Evolutionary conservation across 2,797 vertebrate genomes (phyloP).

Genomic region (Leuciscus waleckii): DNA sequence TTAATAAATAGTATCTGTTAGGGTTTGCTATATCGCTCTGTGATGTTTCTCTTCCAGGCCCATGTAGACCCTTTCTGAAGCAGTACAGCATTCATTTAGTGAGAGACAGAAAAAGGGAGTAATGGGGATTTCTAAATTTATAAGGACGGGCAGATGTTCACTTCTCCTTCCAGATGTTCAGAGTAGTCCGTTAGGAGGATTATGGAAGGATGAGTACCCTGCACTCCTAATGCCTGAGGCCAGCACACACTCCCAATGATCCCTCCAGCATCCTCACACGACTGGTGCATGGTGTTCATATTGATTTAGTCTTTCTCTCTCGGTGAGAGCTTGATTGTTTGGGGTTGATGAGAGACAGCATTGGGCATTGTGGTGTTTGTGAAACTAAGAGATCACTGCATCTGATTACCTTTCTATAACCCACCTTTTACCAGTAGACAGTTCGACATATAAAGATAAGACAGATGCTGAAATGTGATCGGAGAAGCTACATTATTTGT

Average conservation of each 20-base stretch:
- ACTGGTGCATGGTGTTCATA: not conserved
- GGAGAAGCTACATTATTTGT: too few species aligned
- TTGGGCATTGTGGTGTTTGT: conserved; percentile 1
- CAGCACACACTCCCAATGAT: conserved; percentile 20
- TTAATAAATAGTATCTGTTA: not conserved
- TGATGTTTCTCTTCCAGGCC: not conserved
- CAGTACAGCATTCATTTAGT: conserved; percentile 3
- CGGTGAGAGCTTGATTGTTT: not conserved
- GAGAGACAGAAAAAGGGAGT: not conserved
- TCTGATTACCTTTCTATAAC: not conserved
- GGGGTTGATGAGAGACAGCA: conserved; percentile 3
- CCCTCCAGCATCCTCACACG: conserved; percentile 16
- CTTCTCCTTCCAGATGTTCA: conserved; percentile 33
- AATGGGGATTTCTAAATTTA: conserved; percentile 20
- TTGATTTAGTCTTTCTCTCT: conserved; percentile 30
- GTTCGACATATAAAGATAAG: not conserved
- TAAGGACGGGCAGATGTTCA: conserved; percentile 36
- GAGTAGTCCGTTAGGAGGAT: conserved; percentile 21
- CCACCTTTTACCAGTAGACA: not conserved
- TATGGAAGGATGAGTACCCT: conserved; percentile 9
- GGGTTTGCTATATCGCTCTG: not conserved
- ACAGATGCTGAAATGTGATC: not conserved
- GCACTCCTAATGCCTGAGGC: not conserved
- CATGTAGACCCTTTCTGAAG: not conserved
- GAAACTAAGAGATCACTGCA: conserved; percentile 16